Conservation (phyloP, 2,888 invertebrate species). For the Pammene fasciana region DNA sequence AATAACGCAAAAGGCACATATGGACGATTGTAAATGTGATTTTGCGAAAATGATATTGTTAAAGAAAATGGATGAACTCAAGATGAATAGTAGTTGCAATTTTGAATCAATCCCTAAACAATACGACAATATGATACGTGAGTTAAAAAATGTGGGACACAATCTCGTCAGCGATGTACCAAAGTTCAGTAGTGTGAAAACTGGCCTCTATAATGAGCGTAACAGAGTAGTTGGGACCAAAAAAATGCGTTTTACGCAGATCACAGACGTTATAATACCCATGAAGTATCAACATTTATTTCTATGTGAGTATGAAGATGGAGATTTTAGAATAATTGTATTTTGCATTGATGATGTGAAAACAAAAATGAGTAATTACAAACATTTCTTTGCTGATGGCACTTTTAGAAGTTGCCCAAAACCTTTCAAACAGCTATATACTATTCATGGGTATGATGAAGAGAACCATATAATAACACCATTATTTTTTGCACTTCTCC, state of each 20-base stretch:
- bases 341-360: slow-evolving; percentile 11
- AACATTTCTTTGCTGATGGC: slow-evolving; percentile 19
- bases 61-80: slow-evolving; percentile 8
- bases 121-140: slow-evolving; percentile 6
- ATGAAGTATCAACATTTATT: too few relatives aligned
- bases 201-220: slow-evolving; percentile 2
- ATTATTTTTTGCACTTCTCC: slow-evolving; percentile 16
- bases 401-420: slow-evolving; percentile 11
- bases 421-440: slow-evolving; percentile 4
- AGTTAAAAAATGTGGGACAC: slow-evolving; percentile 8
- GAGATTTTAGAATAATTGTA: slow-evolving; percentile 14
- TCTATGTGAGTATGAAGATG: not conserved
- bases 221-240: slow-evolving; percentile 11
- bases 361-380: slow-evolving; percentile 9
- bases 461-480: slow-evolving; percentile 7
- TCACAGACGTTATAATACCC: not conserved
- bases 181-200: slow-evolving; percentile 9
- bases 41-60: slow-evolving; percentile 11
- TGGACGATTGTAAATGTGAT: slow-evolving; percentile 7
- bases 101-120: slow-evolving; percentile 11
- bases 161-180: slow-evolving; percentile 9
- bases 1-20: slow-evolving; percentile 8
- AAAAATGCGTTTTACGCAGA: slow-evolving; percentile 3
- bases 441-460: slow-evolving; percentile 16
- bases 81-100: slow-evolving; percentile 8